A percentile compares a stretch with the other conserved stretches of the same genome.
These are phyloP conservation scores for Conus canariensis DNA, from an alignment of 2,888 invertebrate genomes.

Conservation along the genomic window DNA sequence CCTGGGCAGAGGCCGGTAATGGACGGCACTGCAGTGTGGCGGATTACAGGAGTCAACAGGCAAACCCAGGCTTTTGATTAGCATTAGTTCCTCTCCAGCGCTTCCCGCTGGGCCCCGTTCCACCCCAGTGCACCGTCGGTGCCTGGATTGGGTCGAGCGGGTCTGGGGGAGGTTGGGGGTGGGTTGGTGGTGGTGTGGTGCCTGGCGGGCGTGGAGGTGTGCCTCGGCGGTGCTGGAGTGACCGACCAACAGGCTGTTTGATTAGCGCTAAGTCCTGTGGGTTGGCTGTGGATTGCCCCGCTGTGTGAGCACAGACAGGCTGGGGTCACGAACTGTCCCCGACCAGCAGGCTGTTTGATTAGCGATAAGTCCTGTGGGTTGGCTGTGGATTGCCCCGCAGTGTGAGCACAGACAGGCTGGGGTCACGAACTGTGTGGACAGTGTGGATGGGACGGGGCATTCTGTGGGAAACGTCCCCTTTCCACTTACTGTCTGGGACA, in stretches of 20 bases:
- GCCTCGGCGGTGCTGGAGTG: not conserved
- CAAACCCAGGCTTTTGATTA: slow-evolving; percentile 27
- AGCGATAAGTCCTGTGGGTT: not conserved
- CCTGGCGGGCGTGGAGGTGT: not conserved
- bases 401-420: slow-evolving; percentile 2
- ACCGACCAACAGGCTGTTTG: not conserved
- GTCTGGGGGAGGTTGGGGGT: not conserved
- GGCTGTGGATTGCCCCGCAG: not conserved
- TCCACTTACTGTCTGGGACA: too few relatives aligned
- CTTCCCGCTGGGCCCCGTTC: not conserved
- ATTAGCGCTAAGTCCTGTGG: not conserved
- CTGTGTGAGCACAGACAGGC: not conserved
- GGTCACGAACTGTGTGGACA: not conserved
- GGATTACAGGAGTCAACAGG: slow-evolving; percentile 32
- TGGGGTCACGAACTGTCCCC: not conserved
- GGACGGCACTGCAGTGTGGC: not conserved
- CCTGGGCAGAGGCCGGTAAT: not conserved
- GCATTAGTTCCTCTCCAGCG: not conserved
- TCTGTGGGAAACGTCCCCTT: not conserved
- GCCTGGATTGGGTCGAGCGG: slow-evolving; percentile 8
- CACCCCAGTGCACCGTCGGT: not conserved
- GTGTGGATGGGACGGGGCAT: not conserved
- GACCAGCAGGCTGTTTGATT: not conserved
- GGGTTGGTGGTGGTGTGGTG: not conserved
- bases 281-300: not conserved